Percentiles rank a stretch among this genome's conserved stretches.
These are phyloP conservation scores for Tachina lurida DNA, from an alignment of 2,888 invertebrate genomes.

Conservation along the genomic window DNA sequence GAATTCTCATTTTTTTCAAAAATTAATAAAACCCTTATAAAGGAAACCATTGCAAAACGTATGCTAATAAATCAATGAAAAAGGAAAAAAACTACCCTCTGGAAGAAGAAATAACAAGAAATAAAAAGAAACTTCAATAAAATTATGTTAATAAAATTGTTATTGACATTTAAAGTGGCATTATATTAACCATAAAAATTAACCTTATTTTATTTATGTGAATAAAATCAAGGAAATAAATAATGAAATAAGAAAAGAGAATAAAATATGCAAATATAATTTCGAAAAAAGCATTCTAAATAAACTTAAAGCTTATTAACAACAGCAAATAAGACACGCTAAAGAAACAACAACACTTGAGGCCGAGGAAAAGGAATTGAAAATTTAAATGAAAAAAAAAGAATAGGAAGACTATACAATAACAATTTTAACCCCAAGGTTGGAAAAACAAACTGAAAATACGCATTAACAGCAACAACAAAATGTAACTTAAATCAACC, in stretches of 20 bases:
- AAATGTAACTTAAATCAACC: slow-evolving; percentile 37
- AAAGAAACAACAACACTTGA: slow-evolving; percentile 26
- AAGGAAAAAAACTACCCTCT: neutral
- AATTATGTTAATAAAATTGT: slow-evolving; percentile 60
- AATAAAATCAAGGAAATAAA: slow-evolving; percentile 58
- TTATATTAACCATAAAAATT: slow-evolving; percentile 66
- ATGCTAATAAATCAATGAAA: slow-evolving; percentile 17
- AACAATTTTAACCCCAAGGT: slow-evolving; percentile 38
- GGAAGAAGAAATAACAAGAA: too few relatives aligned
- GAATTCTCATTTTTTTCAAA: too few relatives aligned
- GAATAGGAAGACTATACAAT: slow-evolving; percentile 2
- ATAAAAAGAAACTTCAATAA: neutral
- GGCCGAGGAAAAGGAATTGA: slow-evolving; percentile 40
- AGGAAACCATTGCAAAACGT: neutral
- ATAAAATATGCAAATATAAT: slow-evolving; percentile 63
- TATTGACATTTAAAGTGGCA: slow-evolving; percentile 63
- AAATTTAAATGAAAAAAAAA: slow-evolving; percentile 38
- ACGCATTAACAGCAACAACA: neutral
- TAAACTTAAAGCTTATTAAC: slow-evolving; percentile 51
- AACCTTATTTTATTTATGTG: slow-evolving; percentile 62
- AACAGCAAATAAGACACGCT: slow-evolving; percentile 17
- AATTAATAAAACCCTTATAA: neutral
- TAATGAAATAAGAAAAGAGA: slow-evolving; percentile 13
- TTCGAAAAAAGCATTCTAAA: slow-evolving; percentile 27
- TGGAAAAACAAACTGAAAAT: neutral